Evolutionary conservation across 2,888 invertebrate genomes (phyloP).

Genomic region (Odiellus spinosus): DNA sequence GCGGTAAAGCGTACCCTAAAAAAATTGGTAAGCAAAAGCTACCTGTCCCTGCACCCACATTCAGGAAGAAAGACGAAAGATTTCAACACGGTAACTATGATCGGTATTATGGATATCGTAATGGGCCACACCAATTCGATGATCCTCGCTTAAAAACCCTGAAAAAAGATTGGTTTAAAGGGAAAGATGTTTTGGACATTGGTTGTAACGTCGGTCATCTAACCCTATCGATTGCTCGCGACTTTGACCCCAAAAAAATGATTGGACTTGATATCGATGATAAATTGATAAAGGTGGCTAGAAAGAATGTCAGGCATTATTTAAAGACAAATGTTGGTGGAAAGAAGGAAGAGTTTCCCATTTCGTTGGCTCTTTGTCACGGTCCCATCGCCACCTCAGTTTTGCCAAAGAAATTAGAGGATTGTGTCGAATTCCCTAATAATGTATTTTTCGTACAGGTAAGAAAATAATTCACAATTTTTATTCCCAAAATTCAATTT

Average conservation of each 20-base stretch:
- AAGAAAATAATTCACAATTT: too few relatives aligned
- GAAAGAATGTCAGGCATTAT: constrained; percentile 44
- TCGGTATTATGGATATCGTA: constrained; percentile 88
- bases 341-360: constrained; percentile 45
- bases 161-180: constrained; percentile 63
- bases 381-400: constrained; percentile 43
- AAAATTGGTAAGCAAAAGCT: constrained; percentile 4
- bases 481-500: too few relatives aligned
- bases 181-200: constrained; percentile 84
- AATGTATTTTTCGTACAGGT: constrained; percentile 39
- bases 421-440: constrained; percentile 49
- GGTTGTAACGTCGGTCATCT: constrained; percentile 96
- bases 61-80: constrained; percentile 51
- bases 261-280: constrained; percentile 89
- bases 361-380: constrained; percentile 71
- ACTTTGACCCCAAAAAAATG: constrained; percentile 66
- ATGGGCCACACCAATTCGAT: constrained; percentile 45
- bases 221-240: constrained; percentile 72
- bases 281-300: constrained; percentile 57
- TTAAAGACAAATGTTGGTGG: constrained; percentile 15
- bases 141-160: constrained; percentile 73
- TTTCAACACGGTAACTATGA: constrained; percentile 95
- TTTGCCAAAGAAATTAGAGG: constrained; percentile 15
- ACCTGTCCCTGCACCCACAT: constrained; percentile 1
- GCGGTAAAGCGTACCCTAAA: constrained; percentile 3